Evolutionary conservation across 1,140 invertebrate genomes (phyloP).

Genomic region (Hylaeus volcanicus): DNA sequence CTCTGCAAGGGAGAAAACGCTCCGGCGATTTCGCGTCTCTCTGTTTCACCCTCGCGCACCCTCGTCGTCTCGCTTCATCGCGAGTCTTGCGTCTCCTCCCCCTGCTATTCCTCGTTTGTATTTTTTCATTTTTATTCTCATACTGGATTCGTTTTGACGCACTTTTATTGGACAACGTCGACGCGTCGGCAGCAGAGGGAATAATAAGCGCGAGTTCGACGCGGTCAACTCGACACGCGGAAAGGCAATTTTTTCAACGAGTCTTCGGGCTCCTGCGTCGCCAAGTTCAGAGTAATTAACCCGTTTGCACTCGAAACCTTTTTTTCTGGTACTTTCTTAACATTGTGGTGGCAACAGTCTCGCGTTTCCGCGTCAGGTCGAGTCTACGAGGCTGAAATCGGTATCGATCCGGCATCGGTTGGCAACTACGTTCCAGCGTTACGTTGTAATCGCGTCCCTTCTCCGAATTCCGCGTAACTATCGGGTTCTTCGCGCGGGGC

Average conservation of each 20-base stretch:
- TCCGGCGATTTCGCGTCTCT: conserved; percentile 31
- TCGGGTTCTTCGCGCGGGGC: conserved; percentile 60
- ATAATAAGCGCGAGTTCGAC: conserved; percentile 57
- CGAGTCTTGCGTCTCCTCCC: neutral
- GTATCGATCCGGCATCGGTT: conserved; percentile 27
- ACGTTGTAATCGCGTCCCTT: conserved; percentile 59
- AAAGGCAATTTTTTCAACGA: conserved; percentile 41
- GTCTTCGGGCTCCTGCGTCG: too few species aligned
- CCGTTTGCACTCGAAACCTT: too few species aligned
- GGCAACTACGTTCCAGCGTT: conserved; percentile 25
- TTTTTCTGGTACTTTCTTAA: too few species aligned
- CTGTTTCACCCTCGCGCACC: conserved; percentile 8
- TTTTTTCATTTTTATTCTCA: conserved; percentile 27
- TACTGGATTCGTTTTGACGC: conserved; percentile 47
- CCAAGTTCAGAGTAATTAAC: too few species aligned
- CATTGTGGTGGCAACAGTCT: too few species aligned
- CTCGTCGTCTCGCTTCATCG: neutral
- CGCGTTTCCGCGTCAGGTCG: too few species aligned
- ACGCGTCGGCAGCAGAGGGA: conserved; percentile 40
- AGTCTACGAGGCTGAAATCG: conserved; percentile 1
- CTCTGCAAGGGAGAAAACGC: conserved; percentile 65
- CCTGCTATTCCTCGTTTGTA: neutral
- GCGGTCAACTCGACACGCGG: conserved; percentile 1
- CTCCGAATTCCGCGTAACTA: conserved; percentile 61
- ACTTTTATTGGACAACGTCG: conserved; percentile 36